phyloP scores from a whole-genome alignment of 2,113 vertebrate species.

The Pygathrix nemaeus region DNA sequence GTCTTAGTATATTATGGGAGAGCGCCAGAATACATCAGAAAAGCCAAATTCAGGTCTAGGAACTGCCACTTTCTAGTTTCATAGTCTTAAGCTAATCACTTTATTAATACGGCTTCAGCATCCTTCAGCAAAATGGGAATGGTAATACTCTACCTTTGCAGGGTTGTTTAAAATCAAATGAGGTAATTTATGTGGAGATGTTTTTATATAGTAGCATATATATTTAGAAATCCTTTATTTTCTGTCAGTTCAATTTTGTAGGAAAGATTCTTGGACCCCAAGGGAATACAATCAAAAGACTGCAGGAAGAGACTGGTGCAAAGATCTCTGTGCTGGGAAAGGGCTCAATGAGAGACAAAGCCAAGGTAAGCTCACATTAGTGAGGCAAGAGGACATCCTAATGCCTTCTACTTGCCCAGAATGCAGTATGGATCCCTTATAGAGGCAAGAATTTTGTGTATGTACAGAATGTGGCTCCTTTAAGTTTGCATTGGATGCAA shows the following conservation, averaged over 20 bases:
- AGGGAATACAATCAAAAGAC: slow-evolving; percentile 97
- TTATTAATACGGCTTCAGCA: not conserved
- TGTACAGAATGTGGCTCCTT: not conserved
- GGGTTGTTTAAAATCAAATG: slow-evolving; percentile 43
- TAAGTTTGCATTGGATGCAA: not conserved
- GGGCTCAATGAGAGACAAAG: slow-evolving; percentile 98
- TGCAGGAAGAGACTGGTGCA: slow-evolving; percentile 88
- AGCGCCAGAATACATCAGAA: not conserved
- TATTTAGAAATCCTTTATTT: slow-evolving; percentile 48
- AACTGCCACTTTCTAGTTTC: not conserved
- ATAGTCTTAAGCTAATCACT: not conserved
- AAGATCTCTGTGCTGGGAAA: slow-evolving; percentile 98
- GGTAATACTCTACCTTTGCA: not conserved
- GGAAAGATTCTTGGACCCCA: slow-evolving; percentile 99
- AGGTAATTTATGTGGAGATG: not conserved
- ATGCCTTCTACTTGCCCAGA: not conserved
- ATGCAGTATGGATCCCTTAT: not conserved
- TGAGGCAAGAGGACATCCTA: not conserved
- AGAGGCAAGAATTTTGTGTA: not conserved
- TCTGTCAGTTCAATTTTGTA: slow-evolving; percentile 96
- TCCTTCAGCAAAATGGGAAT: not conserved
- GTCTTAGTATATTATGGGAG: not conserved
- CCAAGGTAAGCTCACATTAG: slow-evolving; percentile 86
- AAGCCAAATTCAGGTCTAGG: not conserved
- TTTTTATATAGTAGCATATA: not conserved